phyloP scores from a whole-genome alignment of 2,888 invertebrate genomes.

The Salticus scenicus region DNA sequence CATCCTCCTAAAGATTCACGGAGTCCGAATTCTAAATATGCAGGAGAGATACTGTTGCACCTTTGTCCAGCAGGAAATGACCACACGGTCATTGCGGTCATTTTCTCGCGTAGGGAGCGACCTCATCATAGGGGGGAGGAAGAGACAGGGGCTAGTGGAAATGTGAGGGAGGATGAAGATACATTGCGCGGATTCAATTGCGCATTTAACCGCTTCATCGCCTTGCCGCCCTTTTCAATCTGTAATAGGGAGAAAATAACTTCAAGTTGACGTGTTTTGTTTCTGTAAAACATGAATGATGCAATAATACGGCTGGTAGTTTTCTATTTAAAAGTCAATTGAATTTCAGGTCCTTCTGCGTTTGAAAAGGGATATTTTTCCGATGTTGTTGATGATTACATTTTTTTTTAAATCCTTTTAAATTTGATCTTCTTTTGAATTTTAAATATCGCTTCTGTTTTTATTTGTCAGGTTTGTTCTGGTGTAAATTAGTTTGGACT shows the following conservation, averaged over 20 bases:
- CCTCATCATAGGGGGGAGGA: slow-evolving; percentile 16
- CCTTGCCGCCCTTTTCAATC: slow-evolving; percentile 16
- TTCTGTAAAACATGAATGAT: too few species aligned
- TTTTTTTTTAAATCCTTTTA: too few species aligned
- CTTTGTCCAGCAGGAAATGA: slow-evolving; percentile 65
- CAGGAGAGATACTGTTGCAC: slow-evolving; percentile 44
- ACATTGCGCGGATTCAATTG: slow-evolving; percentile 49
- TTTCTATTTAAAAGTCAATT: too few species aligned
- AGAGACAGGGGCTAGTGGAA: slow-evolving; percentile 6
- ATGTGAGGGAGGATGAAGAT: slow-evolving; percentile 18
- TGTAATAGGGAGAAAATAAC: neutral
- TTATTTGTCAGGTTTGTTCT: too few species aligned
- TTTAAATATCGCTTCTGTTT: too few species aligned
- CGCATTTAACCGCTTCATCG: slow-evolving; percentile 57
- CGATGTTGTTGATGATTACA: too few species aligned
- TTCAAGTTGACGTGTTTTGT: neutral
- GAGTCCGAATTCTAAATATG: slow-evolving; percentile 47
- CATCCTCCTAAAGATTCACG: slow-evolving; percentile 45
- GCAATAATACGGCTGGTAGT: too few species aligned
- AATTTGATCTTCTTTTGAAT: too few species aligned
- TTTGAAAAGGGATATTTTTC: too few species aligned
- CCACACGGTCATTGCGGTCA: slow-evolving; percentile 69
- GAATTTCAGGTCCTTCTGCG: too few species aligned
- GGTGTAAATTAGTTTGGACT: too few species aligned
- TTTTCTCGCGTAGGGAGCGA: slow-evolving; percentile 37